These are phyloP conservation scores for Piscicola geometra DNA, from an alignment of 2,888 invertebrate species.

Conservation along the genomic window DNA sequence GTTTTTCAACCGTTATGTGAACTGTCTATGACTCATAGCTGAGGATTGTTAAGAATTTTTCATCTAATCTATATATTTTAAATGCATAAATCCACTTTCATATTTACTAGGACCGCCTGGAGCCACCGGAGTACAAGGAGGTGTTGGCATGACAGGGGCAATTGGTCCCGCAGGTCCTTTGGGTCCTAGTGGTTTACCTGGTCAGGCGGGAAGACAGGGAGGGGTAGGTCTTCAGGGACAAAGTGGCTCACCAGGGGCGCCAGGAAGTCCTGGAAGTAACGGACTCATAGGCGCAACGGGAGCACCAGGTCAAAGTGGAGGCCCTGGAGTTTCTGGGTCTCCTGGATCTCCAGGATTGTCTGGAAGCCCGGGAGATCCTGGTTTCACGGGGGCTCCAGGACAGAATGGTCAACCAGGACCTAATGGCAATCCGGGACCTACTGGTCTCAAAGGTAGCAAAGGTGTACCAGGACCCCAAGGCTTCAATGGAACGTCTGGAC, in stretches of 20 bases:
- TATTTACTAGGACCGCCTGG: too few species aligned
- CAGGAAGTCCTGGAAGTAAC: neutral
- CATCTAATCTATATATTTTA: too few species aligned
- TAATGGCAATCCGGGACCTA: conserved; percentile 34
- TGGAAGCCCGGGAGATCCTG: conserved; percentile 4
- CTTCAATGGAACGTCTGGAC: neutral
- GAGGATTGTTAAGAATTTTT: too few species aligned
- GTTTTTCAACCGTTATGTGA: too few species aligned
- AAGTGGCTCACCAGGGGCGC: conserved; percentile 49
- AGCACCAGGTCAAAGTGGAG: neutral
- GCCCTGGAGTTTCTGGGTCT: conserved; percentile 14
- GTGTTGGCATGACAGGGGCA: conserved; percentile 26
- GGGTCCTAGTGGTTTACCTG: conserved; percentile 65
- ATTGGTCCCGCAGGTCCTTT: conserved; percentile 36
- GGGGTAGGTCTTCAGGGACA: conserved; percentile 34
- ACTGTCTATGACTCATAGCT: too few species aligned
- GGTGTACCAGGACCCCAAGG: conserved; percentile 44
- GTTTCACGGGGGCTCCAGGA: neutral
- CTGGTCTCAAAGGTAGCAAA: conserved; percentile 44
- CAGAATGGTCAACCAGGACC: conserved; percentile 26
- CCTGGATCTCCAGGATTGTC: neutral
- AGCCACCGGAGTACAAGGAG: neutral
- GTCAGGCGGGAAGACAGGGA: conserved; percentile 64
- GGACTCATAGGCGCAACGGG: conserved; percentile 1
- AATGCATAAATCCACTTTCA: too few species aligned